Base-by-base conservation (phyloP, 1,140 invertebrate species). In the Drosophila paulistorum region DNA sequence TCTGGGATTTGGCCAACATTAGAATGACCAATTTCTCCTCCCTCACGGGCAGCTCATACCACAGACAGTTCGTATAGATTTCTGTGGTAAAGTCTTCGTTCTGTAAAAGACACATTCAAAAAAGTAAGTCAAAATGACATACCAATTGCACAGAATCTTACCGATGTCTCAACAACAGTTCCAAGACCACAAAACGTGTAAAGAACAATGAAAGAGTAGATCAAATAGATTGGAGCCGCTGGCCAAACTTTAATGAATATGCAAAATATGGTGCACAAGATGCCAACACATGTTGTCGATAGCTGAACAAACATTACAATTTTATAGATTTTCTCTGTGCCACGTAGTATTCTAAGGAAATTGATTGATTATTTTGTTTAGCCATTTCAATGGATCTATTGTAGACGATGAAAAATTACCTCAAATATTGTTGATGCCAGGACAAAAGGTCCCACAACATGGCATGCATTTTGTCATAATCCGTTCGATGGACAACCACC, bases 1-100 rank as follows among this genome's bases (percentile, higher is more conserved):
- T 78, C 1, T 89, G 84, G 0, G 84, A 65, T 63, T 84, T 89
- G 57, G 81, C 77, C 63, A 89, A 55, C 84, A 89, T 89, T 11
- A 89, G 14, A 10, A 89, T 71, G 1, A 89, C 20, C 1, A 89
- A 45, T 33, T 71, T 89, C 14, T 76, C 71, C 37, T 89, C 84
- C 35, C 37, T 71, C 0, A 55, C 55, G 0, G 84, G 80, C 58
- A 89, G 45, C 39, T 89, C 66, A 7, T 89, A 89, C 84, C 84
- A 89, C 61, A 89, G 0, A 14, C 79, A 87, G 17, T 80, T 67
- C 0, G 77, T 51, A 30, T 87, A 87, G 10, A 87, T 77, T 1
- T 61, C 67, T 10, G 41, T 30, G 1, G 63, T 41, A 3, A 87
- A 77, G 3, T 69, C 66, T 0, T 74, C 66, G 33, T 87, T 87